Evolutionary conservation across 2,797 vertebrate species (phyloP).

Genomic region (Argentina silus): DNA sequence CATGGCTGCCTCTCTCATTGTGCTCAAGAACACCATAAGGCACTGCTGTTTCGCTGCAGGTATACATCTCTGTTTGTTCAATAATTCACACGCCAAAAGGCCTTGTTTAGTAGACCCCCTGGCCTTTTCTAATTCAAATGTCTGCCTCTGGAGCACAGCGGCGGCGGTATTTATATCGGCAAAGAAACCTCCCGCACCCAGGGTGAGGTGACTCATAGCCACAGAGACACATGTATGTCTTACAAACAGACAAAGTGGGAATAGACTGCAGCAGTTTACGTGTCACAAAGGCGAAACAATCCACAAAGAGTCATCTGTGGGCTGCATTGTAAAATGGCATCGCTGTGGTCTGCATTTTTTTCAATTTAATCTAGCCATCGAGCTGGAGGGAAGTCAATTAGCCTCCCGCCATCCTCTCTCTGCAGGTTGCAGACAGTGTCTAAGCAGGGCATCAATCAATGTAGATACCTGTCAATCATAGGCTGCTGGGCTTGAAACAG

Average conservation of each 20-base stretch:
- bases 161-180: conserved; percentile 50
- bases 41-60: conserved; percentile 64
- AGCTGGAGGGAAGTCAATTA: conserved; percentile 71
- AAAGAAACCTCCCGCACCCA: conserved; percentile 38
- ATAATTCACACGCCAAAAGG: conserved; percentile 68
- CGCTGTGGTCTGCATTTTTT: conserved; percentile 28
- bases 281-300: conserved; percentile 44
- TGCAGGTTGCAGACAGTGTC: conserved; percentile 45
- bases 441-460: conserved; percentile 65
- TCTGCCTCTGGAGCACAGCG: conserved; percentile 48
- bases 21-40: conserved; percentile 48
- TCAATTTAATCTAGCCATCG: conserved; percentile 41
- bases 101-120: conserved; percentile 69
- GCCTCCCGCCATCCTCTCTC: conserved; percentile 48
- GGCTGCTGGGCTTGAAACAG: conserved; percentile 50
- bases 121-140: conserved; percentile 57
- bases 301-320: conserved; percentile 41
- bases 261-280: conserved; percentile 19
- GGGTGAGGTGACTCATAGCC: conserved; percentile 37
- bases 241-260: conserved; percentile 37
- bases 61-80: conserved; percentile 72
- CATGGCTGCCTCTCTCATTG: conserved; percentile 56
- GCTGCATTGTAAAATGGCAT: conserved; percentile 38
- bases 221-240: conserved; percentile 34
- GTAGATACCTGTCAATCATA: conserved; percentile 76